Evolutionary conservation across 2,888 invertebrate species (phyloP).

Genomic region (Lamellibrachia satsuma): DNA sequence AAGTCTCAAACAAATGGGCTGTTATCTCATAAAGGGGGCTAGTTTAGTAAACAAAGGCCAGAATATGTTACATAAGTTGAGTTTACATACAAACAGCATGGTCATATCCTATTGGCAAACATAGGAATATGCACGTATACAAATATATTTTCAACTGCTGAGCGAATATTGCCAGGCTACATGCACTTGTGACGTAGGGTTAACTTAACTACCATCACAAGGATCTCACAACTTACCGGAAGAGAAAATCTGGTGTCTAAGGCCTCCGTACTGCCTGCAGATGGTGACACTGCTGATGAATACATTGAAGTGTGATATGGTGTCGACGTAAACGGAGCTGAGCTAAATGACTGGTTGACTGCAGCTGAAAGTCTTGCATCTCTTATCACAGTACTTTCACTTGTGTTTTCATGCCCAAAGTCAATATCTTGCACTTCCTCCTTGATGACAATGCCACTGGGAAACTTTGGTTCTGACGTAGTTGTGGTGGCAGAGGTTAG

Average conservation of each 20-base stretch:
- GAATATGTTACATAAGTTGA: too few relatives aligned
- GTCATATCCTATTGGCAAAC: too few relatives aligned
- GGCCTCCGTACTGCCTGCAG: not conserved
- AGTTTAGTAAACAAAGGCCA: too few relatives aligned
- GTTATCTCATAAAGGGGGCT: too few relatives aligned
- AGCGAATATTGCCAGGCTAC: too few relatives aligned
- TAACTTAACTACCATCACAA: not conserved
- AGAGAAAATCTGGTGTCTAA: not conserved
- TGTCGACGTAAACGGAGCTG: not conserved
- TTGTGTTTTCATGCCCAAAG: not conserved
- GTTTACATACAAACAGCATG: too few relatives aligned
- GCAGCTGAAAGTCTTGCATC: not conserved
- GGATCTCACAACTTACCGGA: not conserved
- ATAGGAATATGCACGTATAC: too few relatives aligned
- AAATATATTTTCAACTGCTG: too few relatives aligned
- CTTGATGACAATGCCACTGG: not conserved
- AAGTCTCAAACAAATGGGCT: too few relatives aligned
- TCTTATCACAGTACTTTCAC: not conserved
- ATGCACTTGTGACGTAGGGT: too few relatives aligned
- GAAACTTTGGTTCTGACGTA: not conserved
- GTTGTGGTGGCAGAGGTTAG: not conserved
- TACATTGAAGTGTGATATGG: not conserved
- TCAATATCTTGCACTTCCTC: not conserved
- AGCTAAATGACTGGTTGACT: conserved; percentile 10
- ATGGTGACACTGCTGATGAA: not conserved